These are phyloP conservation scores for Hippocampus guttulatus DNA, from an alignment of 2,113 vertebrate species.

Conservation along the genomic window DNA sequence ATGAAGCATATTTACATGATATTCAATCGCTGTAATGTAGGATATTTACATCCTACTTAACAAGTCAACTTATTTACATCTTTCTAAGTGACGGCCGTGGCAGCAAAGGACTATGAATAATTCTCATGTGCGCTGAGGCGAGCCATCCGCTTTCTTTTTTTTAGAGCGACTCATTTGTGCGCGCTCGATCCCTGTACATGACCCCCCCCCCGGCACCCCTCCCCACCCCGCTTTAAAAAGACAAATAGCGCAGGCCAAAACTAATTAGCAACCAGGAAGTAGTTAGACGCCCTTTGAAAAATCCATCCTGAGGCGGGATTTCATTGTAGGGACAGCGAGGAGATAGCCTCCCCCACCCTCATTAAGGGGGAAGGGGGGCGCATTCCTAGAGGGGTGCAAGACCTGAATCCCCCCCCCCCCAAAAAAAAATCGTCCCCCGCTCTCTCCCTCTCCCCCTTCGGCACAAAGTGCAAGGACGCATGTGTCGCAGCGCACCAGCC, in stretches of 20 bases:
- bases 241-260: slow-evolving; percentile 71
- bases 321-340: slow-evolving; percentile 72
- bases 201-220: slow-evolving; percentile 16
- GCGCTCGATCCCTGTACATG: slow-evolving; percentile 13
- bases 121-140: slow-evolving; percentile 48
- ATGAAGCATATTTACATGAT: neutral
- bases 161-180: slow-evolving; percentile 44
- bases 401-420: slow-evolving; percentile 44
- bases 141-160: slow-evolving; percentile 63
- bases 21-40: neutral
- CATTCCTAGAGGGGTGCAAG: slow-evolving; percentile 69
- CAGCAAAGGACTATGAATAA: slow-evolving; percentile 29
- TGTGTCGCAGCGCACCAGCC: slow-evolving; percentile 42
- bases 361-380: slow-evolving; percentile 57
- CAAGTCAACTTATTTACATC: slow-evolving; percentile 6
- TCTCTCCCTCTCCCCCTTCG: neutral
- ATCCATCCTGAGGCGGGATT: slow-evolving; percentile 67
- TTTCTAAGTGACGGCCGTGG: slow-evolving; percentile 32
- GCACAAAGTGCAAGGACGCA: slow-evolving; percentile 65
- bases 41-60: neutral
- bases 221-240: slow-evolving; percentile 38
- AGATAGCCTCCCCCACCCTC: slow-evolving; percentile 71
- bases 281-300: slow-evolving; percentile 76
- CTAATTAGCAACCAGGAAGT: slow-evolving; percentile 78
- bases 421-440: neutral